These are phyloP conservation scores for Drosophila kanapiae DNA, from an alignment of 1,140 invertebrate species.

Conservation along the genomic window DNA sequence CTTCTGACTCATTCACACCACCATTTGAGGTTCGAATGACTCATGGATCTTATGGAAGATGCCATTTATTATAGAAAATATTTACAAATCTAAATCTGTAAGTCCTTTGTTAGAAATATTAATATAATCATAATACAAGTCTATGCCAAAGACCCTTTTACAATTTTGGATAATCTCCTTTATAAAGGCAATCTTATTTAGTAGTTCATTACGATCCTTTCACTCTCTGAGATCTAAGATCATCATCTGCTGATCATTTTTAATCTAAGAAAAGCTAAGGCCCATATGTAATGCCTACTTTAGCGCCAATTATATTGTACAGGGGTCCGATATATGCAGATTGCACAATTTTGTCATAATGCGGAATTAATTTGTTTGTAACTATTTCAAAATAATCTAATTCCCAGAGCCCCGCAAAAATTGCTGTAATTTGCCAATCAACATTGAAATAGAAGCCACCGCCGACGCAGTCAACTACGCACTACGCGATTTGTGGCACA, in stretches of 20 bases:
- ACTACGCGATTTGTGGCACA: constrained; percentile 17
- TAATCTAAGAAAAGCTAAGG: not conserved
- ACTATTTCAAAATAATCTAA: constrained; percentile 81
- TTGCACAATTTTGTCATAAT: constrained; percentile 39
- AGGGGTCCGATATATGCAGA: constrained; percentile 2
- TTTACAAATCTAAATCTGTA: too few species aligned
- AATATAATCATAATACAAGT: too few species aligned
- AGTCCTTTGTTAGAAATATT: too few species aligned
- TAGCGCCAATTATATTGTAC: not conserved
- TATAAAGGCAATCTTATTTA: not conserved
- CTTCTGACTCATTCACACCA: not conserved
- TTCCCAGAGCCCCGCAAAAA: constrained; percentile 60
- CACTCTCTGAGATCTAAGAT: too few species aligned
- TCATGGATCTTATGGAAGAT: not conserved
- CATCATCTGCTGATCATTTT: too few species aligned
- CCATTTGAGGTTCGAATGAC: not conserved
- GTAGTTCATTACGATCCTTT: not conserved
- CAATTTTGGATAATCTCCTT: too few species aligned
- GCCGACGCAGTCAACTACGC: constrained; percentile 51
- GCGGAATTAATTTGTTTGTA: constrained; percentile 78
- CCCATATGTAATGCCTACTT: not conserved
- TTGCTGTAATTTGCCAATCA: constrained; percentile 82
- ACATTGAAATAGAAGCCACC: constrained; percentile 73
- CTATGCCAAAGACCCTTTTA: too few species aligned
- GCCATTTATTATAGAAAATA: too few species aligned